A percentile compares a stretch with the other conserved stretches of the same genome.
Conservation (phyloP, 2,888 invertebrate species). For the Lepidocyrtinus sp. region DNA sequence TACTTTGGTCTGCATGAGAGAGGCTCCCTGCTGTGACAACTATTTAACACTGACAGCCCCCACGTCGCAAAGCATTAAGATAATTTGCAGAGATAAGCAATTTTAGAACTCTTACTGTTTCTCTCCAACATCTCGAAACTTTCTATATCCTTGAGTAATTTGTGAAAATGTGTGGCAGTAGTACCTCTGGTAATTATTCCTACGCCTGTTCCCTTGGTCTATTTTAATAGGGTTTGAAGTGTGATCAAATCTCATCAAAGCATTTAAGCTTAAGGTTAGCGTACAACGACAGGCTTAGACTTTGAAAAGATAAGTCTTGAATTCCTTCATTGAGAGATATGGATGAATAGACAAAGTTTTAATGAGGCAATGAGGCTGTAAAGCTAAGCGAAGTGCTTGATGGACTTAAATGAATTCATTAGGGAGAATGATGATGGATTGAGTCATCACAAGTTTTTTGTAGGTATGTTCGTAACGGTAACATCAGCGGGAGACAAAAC, state of each 20-base stretch:
- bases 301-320: background rate
- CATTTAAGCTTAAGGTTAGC: background rate
- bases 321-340: slow-evolving; percentile 2
- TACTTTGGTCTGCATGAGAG: slow-evolving; percentile 31
- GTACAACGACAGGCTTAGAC: background rate
- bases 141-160: slow-evolving; percentile 40
- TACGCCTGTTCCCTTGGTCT: background rate
- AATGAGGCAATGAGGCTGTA: slow-evolving; percentile 6
- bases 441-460: too few species aligned
- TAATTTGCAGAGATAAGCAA: slow-evolving; percentile 44
- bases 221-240: slow-evolving; percentile 9
- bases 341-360: slow-evolving; percentile 14
- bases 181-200: too few species aligned
- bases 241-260: background rate
- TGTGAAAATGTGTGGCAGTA: slow-evolving; percentile 21
- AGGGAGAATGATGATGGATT: background rate
- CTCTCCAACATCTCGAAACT: slow-evolving; percentile 34
- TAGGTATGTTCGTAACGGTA: too few species aligned
- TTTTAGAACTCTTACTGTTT: slow-evolving; percentile 14
- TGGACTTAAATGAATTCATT: background rate
- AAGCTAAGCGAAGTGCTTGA: background rate
- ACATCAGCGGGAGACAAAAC: too few species aligned
- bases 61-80: slow-evolving; percentile 47
- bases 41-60: slow-evolving; percentile 48
- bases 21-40: too few species aligned